Base-by-base conservation (phyloP, 1,140 invertebrate species). In the Brachionus rubens region DNA sequence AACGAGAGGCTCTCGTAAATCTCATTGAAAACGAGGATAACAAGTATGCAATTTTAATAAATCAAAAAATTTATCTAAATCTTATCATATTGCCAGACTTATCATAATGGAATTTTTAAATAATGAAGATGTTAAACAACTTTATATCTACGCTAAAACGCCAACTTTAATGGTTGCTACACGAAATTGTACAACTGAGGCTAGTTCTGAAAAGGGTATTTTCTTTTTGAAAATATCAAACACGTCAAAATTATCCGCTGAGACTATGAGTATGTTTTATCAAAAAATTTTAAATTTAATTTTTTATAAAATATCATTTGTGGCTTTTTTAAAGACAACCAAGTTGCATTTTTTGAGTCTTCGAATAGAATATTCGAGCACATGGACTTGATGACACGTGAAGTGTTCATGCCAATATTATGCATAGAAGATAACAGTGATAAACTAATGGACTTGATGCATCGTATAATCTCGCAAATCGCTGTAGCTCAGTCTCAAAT, bases 41-140 rank as follows among this genome's bases (percentile, higher is more conserved):
- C 79, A 82, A 82, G 81, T 83, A 33, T n/a, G 48, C 30, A 21
- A 16, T 33, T 59, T 46, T 47, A 9, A 19, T 43, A 16, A 54
- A 26, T 62, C 33, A 12, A 24, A 43, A 33, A 3, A 21, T 40
- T 43, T 65, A 47, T 28, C 10, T n/a, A 33, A 16, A 56, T 43
- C 16, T 24, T 56, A 24, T 12, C 41, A 12, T 16, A 65, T 33
- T 79, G 79, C 67, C 78, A 84, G 83, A 76, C 78, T 83, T 41
- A 82, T 82, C 5, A 82, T 84, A 77, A 81, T 83, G 78, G 82
- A 84, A 78, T 85, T 85, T 79, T 80, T 84, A 16, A 83, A 84
- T 79, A 85, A 85, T 78, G 83, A 85, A 78, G 83, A 85, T 81
- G 79, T 81, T 1, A 79, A 81, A 50, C 77, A 80, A 26, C 75